These are phyloP conservation scores for Phyllotreta cruciferae DNA, from an alignment of 2,888 invertebrate species.

Conservation along the genomic window DNA sequence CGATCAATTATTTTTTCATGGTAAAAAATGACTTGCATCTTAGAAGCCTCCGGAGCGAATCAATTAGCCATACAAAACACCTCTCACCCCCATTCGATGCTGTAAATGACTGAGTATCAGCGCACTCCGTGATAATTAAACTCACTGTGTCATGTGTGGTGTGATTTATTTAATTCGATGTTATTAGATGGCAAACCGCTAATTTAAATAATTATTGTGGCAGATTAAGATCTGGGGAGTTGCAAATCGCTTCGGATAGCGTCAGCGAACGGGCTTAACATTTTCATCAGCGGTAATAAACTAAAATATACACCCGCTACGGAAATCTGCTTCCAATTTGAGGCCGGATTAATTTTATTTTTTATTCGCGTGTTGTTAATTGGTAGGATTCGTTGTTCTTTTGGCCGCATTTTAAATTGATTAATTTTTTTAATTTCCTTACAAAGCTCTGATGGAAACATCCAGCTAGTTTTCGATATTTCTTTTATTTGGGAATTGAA, in stretches of 20 bases:
- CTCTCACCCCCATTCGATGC: not conserved
- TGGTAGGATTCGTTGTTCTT: no score
- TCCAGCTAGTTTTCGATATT: no score
- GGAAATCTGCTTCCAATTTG: conserved; percentile 8
- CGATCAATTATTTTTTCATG: no score
- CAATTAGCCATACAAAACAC: no score
- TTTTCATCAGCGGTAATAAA: conserved; percentile 24
- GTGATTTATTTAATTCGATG: conserved; percentile 30
- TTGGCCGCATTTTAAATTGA: no score
- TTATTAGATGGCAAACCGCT: conserved; percentile 26
- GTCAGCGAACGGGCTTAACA: conserved; percentile 29
- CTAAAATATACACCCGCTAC: conserved; percentile 17
- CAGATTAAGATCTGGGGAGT: conserved; percentile 28
- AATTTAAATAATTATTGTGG: conserved; percentile 26
- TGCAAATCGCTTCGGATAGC: conserved; percentile 28
- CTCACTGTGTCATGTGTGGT: conserved; percentile 27
- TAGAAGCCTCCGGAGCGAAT: no score
- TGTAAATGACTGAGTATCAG: conserved; percentile 27
- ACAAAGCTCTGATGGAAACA: no score
- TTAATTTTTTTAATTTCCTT: no score
- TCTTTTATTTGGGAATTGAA: no score
- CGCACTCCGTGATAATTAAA: conserved; percentile 21
- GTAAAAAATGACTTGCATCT: no score
- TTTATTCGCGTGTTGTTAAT: no score
- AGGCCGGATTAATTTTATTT: no score